Evolutionary conservation across 64 coral and sea anemone genomes (phyloP).

Genomic region (Platygyra sinensis): DNA sequence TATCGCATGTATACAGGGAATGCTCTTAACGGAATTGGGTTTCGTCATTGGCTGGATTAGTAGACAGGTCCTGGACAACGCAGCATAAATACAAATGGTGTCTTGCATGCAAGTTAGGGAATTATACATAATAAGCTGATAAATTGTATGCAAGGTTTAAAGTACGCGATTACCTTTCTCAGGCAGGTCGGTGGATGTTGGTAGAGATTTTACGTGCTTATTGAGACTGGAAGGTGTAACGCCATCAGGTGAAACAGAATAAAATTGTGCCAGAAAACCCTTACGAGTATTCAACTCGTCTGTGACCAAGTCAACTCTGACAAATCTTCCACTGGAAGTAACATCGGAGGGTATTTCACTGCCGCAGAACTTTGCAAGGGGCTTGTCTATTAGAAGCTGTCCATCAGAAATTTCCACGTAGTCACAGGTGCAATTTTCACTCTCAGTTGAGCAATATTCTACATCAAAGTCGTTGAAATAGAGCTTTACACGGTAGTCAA

Average conservation of each 20-base stretch:
- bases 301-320: conserved; percentile 23
- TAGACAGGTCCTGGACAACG: too few relatives aligned
- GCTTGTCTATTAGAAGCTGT: conserved; percentile 9
- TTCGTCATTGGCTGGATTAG: too few relatives aligned
- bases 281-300: neutral
- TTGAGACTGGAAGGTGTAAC: neutral
- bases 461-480: conserved; percentile 2
- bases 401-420: conserved; percentile 19
- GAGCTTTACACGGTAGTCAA: neutral
- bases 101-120: too few relatives aligned
- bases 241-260: conserved; percentile 2
- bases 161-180: neutral
- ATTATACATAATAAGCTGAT: too few relatives aligned
- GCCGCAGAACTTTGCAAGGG: neutral
- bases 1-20: too few relatives aligned
- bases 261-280: conserved; percentile 3
- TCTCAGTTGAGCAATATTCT: neutral
- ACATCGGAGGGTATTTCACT: neutral
- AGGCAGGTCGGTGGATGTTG: neutral
- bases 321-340: conserved; percentile 17
- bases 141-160: neutral
- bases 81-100: too few relatives aligned
- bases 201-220: neutral
- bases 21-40: too few relatives aligned
- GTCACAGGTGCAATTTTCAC: neutral